phyloP scores from a whole-genome alignment of 2,797 vertebrate species.

The Nothura maculosa region DNA sequence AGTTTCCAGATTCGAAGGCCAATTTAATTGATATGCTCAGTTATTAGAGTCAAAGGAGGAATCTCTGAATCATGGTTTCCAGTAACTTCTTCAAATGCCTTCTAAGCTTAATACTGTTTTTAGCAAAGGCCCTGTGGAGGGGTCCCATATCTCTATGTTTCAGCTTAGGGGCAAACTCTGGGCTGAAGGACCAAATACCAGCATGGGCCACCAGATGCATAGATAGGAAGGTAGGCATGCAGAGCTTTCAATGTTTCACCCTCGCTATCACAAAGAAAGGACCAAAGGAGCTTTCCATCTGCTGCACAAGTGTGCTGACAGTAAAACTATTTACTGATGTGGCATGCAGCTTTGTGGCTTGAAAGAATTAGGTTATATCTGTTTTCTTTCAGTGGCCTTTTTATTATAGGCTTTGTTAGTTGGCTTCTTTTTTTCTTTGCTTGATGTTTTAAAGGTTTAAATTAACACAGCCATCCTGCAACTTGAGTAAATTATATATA shows the following conservation, averaged over 20 bases:
- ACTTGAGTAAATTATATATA: conserved; percentile 38
- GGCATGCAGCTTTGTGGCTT: conserved; percentile 2
- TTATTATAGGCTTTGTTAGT: background rate
- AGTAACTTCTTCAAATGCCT: background rate
- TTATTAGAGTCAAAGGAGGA: background rate
- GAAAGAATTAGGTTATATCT: conserved; percentile 17
- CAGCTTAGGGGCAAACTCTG: background rate
- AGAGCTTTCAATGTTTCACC: background rate
- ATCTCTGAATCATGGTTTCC: background rate
- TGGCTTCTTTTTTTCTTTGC: background rate
- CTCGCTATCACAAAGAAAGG: background rate
- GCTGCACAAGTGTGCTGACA: conserved; percentile 13
- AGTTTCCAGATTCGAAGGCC: background rate
- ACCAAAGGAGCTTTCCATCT: conserved; percentile 37
- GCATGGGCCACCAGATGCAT: background rate
- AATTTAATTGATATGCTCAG: background rate
- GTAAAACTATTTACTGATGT: conserved; percentile 7
- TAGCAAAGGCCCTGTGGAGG: background rate
- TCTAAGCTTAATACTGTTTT: background rate
- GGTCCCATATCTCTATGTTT: background rate
- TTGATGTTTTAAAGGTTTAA: conserved; percentile 18
- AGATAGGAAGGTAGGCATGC: background rate
- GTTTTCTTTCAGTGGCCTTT: background rate
- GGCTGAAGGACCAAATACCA: background rate
- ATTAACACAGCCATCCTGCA: conserved; percentile 24